Evolutionary conservation across 1,140 invertebrate species (phyloP).

Genomic region (Penaeus indicus): DNA sequence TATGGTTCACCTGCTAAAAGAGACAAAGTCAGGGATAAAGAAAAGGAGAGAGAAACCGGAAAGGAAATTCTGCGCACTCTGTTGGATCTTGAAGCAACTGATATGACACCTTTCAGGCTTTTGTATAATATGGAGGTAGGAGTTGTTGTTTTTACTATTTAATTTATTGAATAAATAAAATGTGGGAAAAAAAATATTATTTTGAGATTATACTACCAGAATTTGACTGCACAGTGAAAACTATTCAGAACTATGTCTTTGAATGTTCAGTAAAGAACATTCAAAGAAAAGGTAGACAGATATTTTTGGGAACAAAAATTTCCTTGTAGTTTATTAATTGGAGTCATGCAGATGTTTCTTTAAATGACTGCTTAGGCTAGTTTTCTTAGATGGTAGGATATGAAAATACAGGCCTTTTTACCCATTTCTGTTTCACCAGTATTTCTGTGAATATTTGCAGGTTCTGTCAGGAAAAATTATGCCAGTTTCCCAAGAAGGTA

Average conservation of each 20-base stretch:
- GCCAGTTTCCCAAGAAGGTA: conserved; percentile 70
- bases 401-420: too few relatives aligned
- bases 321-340: too few relatives aligned
- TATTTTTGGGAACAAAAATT: too few relatives aligned
- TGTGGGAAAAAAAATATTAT: not conserved
- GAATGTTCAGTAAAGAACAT: too few relatives aligned
- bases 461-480: conserved; percentile 73
- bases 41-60: conserved; percentile 65
- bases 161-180: not conserved
- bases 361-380: too few relatives aligned
- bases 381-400: too few relatives aligned
- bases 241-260: too few relatives aligned
- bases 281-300: too few relatives aligned
- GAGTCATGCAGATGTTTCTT: too few relatives aligned
- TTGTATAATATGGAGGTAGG: conserved; percentile 74
- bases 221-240: too few relatives aligned
- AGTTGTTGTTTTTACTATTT: not conserved
- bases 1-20: conserved; percentile 67
- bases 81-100: conserved; percentile 70
- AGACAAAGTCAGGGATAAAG: conserved; percentile 67
- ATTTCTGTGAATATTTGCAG: conserved; percentile 67
- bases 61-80: conserved; percentile 70
- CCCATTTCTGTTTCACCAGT: not conserved
- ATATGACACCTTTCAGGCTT: conserved; percentile 73
- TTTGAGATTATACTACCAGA: too few relatives aligned